Base-by-base conservation (phyloP, 2,888 invertebrate genomes). In the Melinaea menophilus region DNA sequence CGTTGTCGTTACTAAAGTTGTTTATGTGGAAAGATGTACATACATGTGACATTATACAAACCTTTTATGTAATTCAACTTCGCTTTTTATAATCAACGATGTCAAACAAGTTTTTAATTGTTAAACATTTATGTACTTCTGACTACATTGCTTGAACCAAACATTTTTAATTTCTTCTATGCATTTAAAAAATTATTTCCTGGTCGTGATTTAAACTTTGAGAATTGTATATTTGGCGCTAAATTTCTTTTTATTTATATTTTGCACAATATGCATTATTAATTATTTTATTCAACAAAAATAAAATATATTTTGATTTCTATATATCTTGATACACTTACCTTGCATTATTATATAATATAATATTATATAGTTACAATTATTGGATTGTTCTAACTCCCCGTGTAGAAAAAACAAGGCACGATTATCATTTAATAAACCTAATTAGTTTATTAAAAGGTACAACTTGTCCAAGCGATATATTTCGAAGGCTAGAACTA, bases 101-200 rank as follows among this genome's bases (percentile, higher is more conserved):
- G 54, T 58, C 62, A 58, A 58, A 41, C 13, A 5, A 35, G 9
- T 12, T 11, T 55, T 34, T 22, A 4, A 35, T 9, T 3, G 35
- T 1, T 9, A 34, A 31, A 59, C 56, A 66, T 63, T 45, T 22
- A 54, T 82, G 82, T 82, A 78, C 79, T 79, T 84, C 79, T 72
- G 75, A 69, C 66, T 76, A 66, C 72, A 66, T 77, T 81, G 85
- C 79, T 86, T 86, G 85, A 86, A 86, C 88, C 86, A 78, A 41
- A 41, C 41, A 41, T 41, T 41, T 41, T 9, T 9, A 41, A 11
- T 11, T 41, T 41, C 9, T 9, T 41, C 41, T 41, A 41, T 41
- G 41, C 9, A 41, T 41, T 41, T 41, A 2, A 22, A 22, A 41
- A 1, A 0, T 41, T 9, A 9, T 9, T 41, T 41, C 9, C 11